phyloP scores from a whole-genome alignment of 2,888 invertebrate genomes.

The Melikaiella ostensackeni region DNA sequence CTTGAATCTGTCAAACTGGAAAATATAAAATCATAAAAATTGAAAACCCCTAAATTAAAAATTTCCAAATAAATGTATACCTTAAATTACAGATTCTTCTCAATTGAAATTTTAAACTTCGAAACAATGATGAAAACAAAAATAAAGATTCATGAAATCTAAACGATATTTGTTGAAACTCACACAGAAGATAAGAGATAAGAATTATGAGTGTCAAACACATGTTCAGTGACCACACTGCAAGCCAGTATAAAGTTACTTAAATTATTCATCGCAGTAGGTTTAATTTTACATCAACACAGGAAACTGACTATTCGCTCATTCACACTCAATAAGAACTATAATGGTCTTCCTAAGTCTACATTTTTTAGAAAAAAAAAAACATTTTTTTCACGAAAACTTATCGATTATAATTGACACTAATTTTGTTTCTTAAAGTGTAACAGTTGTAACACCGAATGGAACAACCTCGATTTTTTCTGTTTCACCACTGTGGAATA shows the following conservation, averaged over 20 bases:
- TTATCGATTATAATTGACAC: background rate
- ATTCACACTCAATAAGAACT: constrained; percentile 23
- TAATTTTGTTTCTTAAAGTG: background rate
- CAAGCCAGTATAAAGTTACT: constrained; percentile 8
- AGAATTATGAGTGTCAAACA: background rate
- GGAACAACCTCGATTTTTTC: background rate
- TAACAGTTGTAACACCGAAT: background rate
- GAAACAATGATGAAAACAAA: background rate
- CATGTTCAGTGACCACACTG: background rate
- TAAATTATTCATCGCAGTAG: constrained; percentile 24
- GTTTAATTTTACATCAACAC: constrained; percentile 10
- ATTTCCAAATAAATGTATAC: background rate
- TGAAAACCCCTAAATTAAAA: background rate
- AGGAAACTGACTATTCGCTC: constrained; percentile 16
- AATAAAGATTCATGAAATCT: background rate
- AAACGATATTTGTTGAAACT: background rate
- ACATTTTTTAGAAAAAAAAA: background rate
- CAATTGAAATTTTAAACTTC: background rate
- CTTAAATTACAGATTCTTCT: background rate
- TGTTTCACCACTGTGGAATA: background rate
- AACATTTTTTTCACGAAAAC: background rate
- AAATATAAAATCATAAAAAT: background rate
- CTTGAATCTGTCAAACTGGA: too few species aligned
- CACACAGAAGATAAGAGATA: background rate
- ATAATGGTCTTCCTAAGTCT: background rate